Conservation (phyloP, 2,113 vertebrate species). For the Limnothrissa miodon region DNA sequence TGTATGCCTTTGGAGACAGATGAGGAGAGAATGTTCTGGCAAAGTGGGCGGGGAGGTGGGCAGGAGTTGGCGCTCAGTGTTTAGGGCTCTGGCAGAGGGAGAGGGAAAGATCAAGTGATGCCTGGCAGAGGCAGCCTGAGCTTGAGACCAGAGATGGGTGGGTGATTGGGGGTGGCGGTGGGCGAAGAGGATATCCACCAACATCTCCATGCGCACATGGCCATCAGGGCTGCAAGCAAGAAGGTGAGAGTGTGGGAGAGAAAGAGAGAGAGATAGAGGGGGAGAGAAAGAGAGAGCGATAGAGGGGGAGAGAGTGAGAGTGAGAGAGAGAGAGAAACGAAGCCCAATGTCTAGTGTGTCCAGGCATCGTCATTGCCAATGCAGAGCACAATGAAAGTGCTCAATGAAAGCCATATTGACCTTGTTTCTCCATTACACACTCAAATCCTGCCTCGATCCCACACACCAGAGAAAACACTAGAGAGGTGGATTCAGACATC, state of each 20-base stretch:
- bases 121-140: background rate
- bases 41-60: too few species aligned
- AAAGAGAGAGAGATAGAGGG: too few species aligned
- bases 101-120: slow-evolving; percentile 5
- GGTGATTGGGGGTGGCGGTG: too few species aligned
- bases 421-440: slow-evolving; percentile 58
- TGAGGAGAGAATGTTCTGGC: background rate
- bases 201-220: slow-evolving; percentile 29
- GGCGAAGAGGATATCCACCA: background rate
- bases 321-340: background rate
- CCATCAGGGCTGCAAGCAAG: background rate
- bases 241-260: background rate
- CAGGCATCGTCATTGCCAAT: slow-evolving; percentile 47
- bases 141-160: background rate
- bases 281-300: background rate
- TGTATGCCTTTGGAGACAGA: background rate
- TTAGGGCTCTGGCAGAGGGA: slow-evolving; percentile 1
- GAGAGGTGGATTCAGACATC: slow-evolving; percentile 5
- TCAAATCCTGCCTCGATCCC: slow-evolving; percentile 48
- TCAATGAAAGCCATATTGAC: slow-evolving; percentile 58
- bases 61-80: background rate
- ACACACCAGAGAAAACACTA: slow-evolving; percentile 19
- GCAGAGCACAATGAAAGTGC: slow-evolving; percentile 54
- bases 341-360: background rate
- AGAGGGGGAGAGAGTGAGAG: background rate